Evolutionary conservation across 2,113 vertebrate genomes (phyloP), one percentile per base, ranked within the genome.

Genomic region (Cyprinodon tularosa): DNA sequence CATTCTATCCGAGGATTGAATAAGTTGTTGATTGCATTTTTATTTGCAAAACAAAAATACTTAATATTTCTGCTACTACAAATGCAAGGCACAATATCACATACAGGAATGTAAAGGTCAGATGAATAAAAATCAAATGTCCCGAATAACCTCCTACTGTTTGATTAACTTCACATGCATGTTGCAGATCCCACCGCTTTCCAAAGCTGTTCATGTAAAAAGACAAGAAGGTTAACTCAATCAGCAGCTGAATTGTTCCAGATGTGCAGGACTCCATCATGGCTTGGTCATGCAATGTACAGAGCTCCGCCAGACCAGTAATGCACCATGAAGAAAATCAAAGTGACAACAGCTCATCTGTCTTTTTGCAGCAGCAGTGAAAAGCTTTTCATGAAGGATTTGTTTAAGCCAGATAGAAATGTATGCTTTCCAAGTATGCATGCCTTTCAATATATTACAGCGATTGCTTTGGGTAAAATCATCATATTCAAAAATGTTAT

Each of bases 321-420:
- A 89, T 85, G 82, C 86, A 70, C 74, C 82, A 86, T 76, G 65
- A 84, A 83, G 82, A 88, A 86, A 85, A 71, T 77, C 69, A 78
- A 66, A 71, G 81, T 80, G 83, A 90, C 83, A 91, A 85, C 81
- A 85, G 80, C 74, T 83, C 78, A 85, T 85, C 77, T 81, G 77
- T 90, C 82, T 85, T 73, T 29, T 74, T 53, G 76, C 76, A 79
- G 72, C 66, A 48, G 82, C 59, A 66, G 66, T 48, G 73, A 70
- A 74, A 20, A 3, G 63, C 76, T 77, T 85, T 88, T 91, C 86
- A 89, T 82, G 68, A 82, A 74, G 48, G 66, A 53, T 71, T 69
- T 65, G 76, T 88, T 83, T 84, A 66, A 89, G 86, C 78, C 80
- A 68, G 63, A 84, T 60, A 76, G 70, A 80, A 88, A 79, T 59